Evolutionary conservation across 2,797 vertebrate genomes (phyloP), one percentile per base, ranked within the genome.

Genomic region (Pseudotriccus pelzelni): DNA sequence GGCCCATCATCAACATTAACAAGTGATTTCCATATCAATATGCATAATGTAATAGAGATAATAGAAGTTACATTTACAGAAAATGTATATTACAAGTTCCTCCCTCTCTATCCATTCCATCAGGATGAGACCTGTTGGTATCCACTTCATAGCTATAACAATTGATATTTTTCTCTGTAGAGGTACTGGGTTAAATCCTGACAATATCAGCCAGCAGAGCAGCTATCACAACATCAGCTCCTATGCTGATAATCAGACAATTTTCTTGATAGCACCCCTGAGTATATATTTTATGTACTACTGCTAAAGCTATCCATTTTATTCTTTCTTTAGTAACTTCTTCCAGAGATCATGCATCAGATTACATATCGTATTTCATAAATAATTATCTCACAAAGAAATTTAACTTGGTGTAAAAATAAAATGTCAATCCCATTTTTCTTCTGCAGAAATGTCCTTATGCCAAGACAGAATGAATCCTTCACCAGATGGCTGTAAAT

Each of bases 381-480:
- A 96, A 95, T 96, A 96, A 96, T 95, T 94, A 79, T 87, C 77
- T 95, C 43, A 92, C 87, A 95, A 92, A 72, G 70, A 97, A 97
- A 95, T 77, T 93, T 83, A 91, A 55, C 60, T 90, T 52, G 41
- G 66, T 86, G 50, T 75, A 96, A 97, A 96, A 97, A 92, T 95
- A 91, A 97, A 97, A 94, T 97, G 80, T 87, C 93, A 91, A 49
- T 91, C 64, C 76, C 73, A 86, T 96, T 94, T 96, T 88, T 95
- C 84, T 96, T 89, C 70, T 23, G 19, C 77, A 87, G 60, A 91
- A 91, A 82, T 46, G 34, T 90, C 41, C 74, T 91, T 47, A 47
- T 95, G 78, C 76, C 77, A 91, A 84, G 56, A 75, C 37, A 87
- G 79, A 97, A 97, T 88, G 72, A 95, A 94, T 90, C 46, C 30